Evolutionary conservation across 2,888 invertebrate species (phyloP), one percentile per base, ranked within the genome.

Genomic region (Amphimallon solstitiale): DNA sequence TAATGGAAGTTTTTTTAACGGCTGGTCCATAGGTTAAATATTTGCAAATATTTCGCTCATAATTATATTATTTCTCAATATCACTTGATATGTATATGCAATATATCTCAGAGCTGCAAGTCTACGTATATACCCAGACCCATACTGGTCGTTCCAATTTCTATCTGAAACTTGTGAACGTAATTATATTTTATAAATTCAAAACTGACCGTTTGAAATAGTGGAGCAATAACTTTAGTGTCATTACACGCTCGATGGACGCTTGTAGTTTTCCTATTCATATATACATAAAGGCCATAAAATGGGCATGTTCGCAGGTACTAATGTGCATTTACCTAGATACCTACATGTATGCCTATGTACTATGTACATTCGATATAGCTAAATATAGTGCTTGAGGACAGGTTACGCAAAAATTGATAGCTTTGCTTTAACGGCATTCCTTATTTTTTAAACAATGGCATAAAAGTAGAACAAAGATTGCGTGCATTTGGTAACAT

Each of bases 161-260:
- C 14, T 23, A 43, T 38, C 12, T 23, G 19, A 45, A 45, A 38
- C 56, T 59, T 10, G 40, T 43, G 21, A 21, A 21, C 21, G 43
- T 59, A 59, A 56, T 56, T 43, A 59, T 59, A 45, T 43, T 59
- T 59, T 59, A 59, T 59, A 59, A 59, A 59, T 23, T 59, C 43
- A 43, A 29, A 52, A 15, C 45, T 21, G 43, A 34, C 43, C 29
- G 40, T 29, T 23, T 59, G 15, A 59, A 45, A 59, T 59, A 59
- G 23, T 59, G 23, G 56, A 59, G 56, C 43, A 43, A 59, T 56
- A 37, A 35, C n/a, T 35, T 29, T 37, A 54, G 7, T 54, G 54
- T 14, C 19, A 21, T 59, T 43, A 40, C 29, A 43, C 34, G 45
- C 29, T 59, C 29, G 7, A 29, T 5, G 17, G 21, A n/a, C 29